A percentile compares a stretch with the other conserved stretches of the same genome.
Evolutionary conservation across 2,113 vertebrate species (phyloP).

Genomic region (Salvelinus alpinus): DNA sequence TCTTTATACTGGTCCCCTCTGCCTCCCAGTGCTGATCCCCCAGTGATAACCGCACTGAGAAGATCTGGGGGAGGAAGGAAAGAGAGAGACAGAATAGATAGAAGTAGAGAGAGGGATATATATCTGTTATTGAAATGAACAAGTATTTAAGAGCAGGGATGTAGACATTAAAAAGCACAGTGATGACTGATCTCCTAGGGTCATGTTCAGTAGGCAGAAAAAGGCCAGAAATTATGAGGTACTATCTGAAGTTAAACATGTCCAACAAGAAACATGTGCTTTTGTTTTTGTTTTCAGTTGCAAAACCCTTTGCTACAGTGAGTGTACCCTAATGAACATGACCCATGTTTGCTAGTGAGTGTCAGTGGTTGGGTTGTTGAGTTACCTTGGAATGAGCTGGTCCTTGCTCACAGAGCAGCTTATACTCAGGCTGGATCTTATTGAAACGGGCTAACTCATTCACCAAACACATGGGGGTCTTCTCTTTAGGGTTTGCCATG

Average conservation of each 20-base stretch:
- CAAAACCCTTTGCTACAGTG: too few species aligned
- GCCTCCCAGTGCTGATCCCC: constrained; percentile 93
- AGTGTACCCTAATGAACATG: too few species aligned
- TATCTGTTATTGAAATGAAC: neutral
- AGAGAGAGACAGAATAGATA: neutral
- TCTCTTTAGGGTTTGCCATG: constrained; percentile 99
- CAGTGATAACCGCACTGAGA: constrained; percentile 88
- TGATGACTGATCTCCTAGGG: neutral
- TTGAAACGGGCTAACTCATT: constrained; percentile 98
- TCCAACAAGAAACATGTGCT: too few species aligned
- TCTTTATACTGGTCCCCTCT: constrained; percentile 94
- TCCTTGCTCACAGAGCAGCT: constrained; percentile 91
- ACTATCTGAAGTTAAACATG: too few species aligned
- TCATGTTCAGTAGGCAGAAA: too few species aligned
- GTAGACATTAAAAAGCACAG: neutral
- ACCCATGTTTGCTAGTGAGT: neutral
- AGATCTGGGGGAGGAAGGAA: constrained; percentile 74
- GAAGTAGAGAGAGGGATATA: neutral
- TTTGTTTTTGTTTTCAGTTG: too few species aligned
- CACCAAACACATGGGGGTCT: constrained; percentile 97
- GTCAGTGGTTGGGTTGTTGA: neutral
- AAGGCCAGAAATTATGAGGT: too few species aligned
- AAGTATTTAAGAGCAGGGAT: neutral
- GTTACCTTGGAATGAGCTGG: constrained; percentile 92
- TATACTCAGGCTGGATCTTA: constrained; percentile 93